phyloP scores from a whole-genome alignment of 2,888 invertebrate species.

The Chydorus sphaericus region DNA sequence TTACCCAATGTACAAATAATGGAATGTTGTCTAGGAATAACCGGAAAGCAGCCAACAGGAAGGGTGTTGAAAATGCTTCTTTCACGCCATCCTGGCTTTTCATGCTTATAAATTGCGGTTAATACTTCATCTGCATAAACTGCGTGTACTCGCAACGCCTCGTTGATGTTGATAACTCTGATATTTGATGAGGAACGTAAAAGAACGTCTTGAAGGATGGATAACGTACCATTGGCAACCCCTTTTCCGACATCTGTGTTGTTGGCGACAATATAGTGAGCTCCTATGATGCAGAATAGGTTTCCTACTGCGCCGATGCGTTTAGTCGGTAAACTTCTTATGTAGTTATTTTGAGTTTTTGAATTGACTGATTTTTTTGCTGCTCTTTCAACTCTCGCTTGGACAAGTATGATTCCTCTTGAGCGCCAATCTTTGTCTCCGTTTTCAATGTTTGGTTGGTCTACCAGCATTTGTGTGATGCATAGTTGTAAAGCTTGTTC shows the following conservation, averaged over 20 bases:
- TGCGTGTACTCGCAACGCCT: neutral
- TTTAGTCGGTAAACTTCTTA: neutral
- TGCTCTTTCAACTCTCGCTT: neutral
- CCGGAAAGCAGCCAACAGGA: neutral
- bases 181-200: neutral
- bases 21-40: neutral
- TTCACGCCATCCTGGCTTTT: neutral
- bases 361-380: neutral
- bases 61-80: neutral
- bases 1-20: neutral
- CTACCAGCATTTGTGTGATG: neutral
- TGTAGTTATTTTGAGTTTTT: neutral
- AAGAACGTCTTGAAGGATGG: neutral
- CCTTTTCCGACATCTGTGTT: neutral
- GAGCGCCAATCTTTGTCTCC: neutral
- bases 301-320: neutral
- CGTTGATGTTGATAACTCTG: neutral
- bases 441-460: neutral
- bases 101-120: neutral
- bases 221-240: neutral
- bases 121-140: neutral
- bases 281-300: neutral
- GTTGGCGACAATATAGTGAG: neutral
- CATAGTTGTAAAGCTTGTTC: neutral
- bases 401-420: neutral